Evolutionary conservation across 2,888 invertebrate genomes (phyloP), one percentile per base, ranked within the genome.

Genomic region (Luffia ferchaultella): DNA sequence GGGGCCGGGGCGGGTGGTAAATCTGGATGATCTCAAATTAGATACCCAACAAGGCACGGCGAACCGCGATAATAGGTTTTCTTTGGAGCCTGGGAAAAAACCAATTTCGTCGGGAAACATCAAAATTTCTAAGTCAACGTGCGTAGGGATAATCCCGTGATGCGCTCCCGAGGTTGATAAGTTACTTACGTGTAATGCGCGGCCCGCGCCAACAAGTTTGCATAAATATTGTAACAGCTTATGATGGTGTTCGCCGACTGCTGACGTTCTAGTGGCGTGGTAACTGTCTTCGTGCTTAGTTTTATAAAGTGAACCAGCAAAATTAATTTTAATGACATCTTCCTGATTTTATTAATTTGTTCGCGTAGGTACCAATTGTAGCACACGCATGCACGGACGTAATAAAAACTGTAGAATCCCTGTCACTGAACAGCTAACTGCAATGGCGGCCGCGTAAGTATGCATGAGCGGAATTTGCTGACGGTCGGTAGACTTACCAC

Each of bases 21-120:
- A 47, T 47, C 47, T 47, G 47, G 47, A 47, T 47, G n/a, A 47
- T 47, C 47, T 20, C 47, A 47, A 47, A 47, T 47, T 47, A 47
- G 43, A 42, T 42, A 42, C 43, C 16, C 43, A 17, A 17, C 16
- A 42, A n/a, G 5, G 43, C 43, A 16, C 43, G n/a, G 43, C 16
- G 43, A 17, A 42, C 43, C 16, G 43, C 59, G 62, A 65, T 74
- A 74, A 76, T 73, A 68, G 71, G 65, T 70, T 74, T 73, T 71
- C 69, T 69, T 72, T 68, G 65, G 68, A 63, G 41, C 20, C 47
- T 61, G 64, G 64, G 20, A 66, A 65, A 71, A 75, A 75, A 73
- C 68, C 75, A 75, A 76, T 76, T 76, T 75, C 66, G 62, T 60
- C 61, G 63, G 64, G 71, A 71, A 73, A 73, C 73, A 73, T 73